Evolutionary conservation across 2,888 invertebrate species (phyloP), one percentile per base, ranked within the genome.

Genomic region (Cheilosia pagana): DNA sequence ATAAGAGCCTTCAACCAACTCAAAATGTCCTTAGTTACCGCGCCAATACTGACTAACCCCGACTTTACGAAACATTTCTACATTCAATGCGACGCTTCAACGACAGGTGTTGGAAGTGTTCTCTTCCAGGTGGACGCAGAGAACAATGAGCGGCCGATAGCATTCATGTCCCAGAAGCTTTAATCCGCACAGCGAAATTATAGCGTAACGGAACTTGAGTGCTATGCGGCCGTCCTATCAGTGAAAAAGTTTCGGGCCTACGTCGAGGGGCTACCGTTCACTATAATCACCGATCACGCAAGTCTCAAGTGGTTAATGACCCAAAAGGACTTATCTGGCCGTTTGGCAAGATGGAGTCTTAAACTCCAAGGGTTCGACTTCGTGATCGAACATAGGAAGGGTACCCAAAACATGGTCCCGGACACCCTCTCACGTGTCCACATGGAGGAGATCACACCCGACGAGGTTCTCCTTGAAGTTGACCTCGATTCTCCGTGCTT

Each of bases 231-330:
- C n/a, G 19, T 21, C 55, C 41, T 12, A 8, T 39, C 41, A 1
- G 67, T 81, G 1, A 57, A 75, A n/a, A 71, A 62, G 19, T 81
- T 85, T 21, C 10, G 79, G 14, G 52, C 53, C 0, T 79, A 85
- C n/a, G 65, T 81, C 8, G 76, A 87, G 25, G 28, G 71, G 10
- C 67, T 71, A 43, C 67, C 63, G 0, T 79, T 79, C 21, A 76
- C 68, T 19, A 70, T 78, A 10, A 23, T 57, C 6, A 45, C 67
- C 53, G 0, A 76, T 79, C 16, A 76, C 68, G 59, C 59, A 5
- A 71, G 35, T 48, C 16, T 71, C 6, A 35, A 50, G 31, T 59
- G 70, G 48, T n/a, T 57, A 7, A 57, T 35, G 57, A 39, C 35
- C 12, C 39, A 59, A 16, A 55, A 53, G 28, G 52, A 41, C 63